Evolutionary conservation across 37 sponge, comb jelly and placozoan genomes (phyloP), one percentile per base, ranked within the genome.

Genomic region (Beroe ovata): DNA sequence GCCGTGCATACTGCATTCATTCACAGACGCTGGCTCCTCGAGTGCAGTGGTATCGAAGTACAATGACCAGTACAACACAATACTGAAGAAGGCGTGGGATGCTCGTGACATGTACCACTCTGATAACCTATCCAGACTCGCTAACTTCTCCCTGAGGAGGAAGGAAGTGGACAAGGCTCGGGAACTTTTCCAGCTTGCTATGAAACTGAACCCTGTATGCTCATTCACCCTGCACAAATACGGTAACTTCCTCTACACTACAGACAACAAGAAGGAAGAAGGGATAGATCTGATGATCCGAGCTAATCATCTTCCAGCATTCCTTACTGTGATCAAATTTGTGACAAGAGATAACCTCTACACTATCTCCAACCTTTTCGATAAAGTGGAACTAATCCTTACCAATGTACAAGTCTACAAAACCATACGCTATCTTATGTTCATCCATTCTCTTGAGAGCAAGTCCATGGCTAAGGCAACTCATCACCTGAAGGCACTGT

Each of bases 251-350:
- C 4, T 20, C 22, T 77, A 25, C 47, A 22, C 8, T 28, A 33
- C 30, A 26, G 36, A 37, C 14, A 19, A 39, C 0, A 26, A 77
- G 36, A 4, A 25, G 47, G 36, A 42, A 42, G 41, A 22, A 26
- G 84, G 84, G 1, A 41, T 77, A 14, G 33, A 77, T 14, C 38
- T 36, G 38, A 77, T 77, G 84, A 8, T 77, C 47, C 84, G 25
- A 42, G 84, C 84, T 21, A 77, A 77, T 54, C 42, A 77, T 54
- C 41, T 77, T 25, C 84, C 84, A 6, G 84, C 84, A 1, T 77
- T 77, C 84, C 0, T 77, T 42, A 14, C 26, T 1, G 22, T 40
- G 16, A 54, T 77, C 33, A 42, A 16, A 28, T n/a, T 36, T 2
- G 71, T 20, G 32, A 69, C 71, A 3, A 0, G 8, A 26, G 63